Base-by-base conservation (phyloP, 23 tunicate genomes). In the Pegea sp. region DNA sequence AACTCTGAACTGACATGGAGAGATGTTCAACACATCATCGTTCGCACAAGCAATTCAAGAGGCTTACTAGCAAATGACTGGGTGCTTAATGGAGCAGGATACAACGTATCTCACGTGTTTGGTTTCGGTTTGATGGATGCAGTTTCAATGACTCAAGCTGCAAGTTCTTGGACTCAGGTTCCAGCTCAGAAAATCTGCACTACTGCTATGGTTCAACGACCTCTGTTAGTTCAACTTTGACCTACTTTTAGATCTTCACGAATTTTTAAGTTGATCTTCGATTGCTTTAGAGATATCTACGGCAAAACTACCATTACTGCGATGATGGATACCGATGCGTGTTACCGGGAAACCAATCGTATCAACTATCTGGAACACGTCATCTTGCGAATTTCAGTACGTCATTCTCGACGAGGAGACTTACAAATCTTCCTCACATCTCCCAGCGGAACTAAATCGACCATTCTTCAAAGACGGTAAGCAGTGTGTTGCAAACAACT, bases 111-210 rank as follows among this genome's bases (percentile, higher is more conserved):
- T 25, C 93, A 91, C 56, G 70, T 73, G 42, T 91, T 91, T 61
- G 99, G 99, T 22, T 91, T 59, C 64, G 99, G 99, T 0, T 55
- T 91, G 53, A 51, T 91, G 60, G 93, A 91, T 34, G 99, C 99
- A 7, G 69, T 58, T 26, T 69, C 52, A 11, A 53, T 68, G 42
- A 69, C 81, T n/a, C 67, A 63, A 34, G 86, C 65, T 0, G 78
- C 99, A 0, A 52, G 52, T 4, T 22, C 24, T 11, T 91, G 99
- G 99, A 63, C 19, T 11, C 56, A 64, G 11, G 99, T 91, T 29
- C 93, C 93, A 2, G 73, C 57, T n/a, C 87, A 91, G 56, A 67
- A 54, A 25, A 55, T 50, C 16, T 91, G 99, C 42, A n/a, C 54
- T 0, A 50, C 61, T 31, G n/a, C 13, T 5, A 49, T 61, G 2